A percentile compares a stretch with the other conserved stretches of the same genome.
phyloP scores from a whole-genome alignment of 2,888 invertebrate genomes.

The Spatulosminthurus flaviceps region DNA sequence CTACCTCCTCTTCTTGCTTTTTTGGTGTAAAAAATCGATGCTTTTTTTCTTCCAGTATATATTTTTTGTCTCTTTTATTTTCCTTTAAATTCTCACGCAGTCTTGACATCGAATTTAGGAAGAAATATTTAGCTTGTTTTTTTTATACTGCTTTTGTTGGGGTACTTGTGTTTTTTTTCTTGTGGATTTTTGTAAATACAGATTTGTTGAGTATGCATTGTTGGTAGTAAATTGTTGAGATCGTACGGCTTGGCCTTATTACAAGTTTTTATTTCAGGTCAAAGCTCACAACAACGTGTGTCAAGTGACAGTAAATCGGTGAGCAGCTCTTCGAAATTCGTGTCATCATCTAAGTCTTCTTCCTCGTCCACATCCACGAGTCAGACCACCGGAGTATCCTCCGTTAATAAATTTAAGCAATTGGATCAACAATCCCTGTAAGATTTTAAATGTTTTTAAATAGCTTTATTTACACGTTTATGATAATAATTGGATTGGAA shows the following conservation, averaged over 20 bases:
- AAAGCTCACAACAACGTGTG: conserved; percentile 32
- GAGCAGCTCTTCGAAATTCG: conserved; percentile 29
- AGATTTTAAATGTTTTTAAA: conserved; percentile 21
- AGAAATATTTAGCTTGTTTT: too few species aligned
- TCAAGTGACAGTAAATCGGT: conserved; percentile 20
- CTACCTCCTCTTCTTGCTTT: too few species aligned
- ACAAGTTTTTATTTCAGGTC: conserved; percentile 33
- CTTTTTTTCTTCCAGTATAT: background rate
- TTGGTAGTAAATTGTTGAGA: background rate
- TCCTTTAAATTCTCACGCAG: background rate
- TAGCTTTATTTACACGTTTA: too few species aligned
- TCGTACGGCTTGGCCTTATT: background rate
- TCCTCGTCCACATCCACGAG: conserved; percentile 28
- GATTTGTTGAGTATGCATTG: too few species aligned
- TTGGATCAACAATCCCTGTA: conserved; percentile 40
- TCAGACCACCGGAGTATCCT: conserved; percentile 3
- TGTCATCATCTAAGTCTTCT: conserved; percentile 21
- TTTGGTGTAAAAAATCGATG: background rate
- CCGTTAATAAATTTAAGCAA: conserved; percentile 40
- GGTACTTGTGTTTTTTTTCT: background rate
- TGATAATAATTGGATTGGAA: too few species aligned
- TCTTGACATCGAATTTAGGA: too few species aligned
- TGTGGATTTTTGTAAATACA: too few species aligned
- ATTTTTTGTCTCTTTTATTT: background rate
- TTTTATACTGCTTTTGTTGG: background rate